Conservation (phyloP, 2,888 invertebrate species). For the Lepidocyrtoides sp. region DNA sequence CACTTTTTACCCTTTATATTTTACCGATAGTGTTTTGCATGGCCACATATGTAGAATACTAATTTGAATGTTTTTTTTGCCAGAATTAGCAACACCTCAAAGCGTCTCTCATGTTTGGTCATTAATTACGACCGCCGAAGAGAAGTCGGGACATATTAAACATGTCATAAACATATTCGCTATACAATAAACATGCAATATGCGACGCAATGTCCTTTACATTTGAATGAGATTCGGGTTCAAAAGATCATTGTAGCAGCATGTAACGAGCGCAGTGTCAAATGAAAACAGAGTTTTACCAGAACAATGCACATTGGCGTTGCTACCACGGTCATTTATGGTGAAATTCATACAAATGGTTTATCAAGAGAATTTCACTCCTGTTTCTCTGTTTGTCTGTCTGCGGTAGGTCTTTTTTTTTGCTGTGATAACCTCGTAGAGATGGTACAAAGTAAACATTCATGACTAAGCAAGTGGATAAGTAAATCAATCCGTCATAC, state of each 20-base stretch:
- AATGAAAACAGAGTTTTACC: not conserved
- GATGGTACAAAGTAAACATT: not conserved
- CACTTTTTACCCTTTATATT: conserved; percentile 1
- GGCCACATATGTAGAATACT: conserved; percentile 46
- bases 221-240: not conserved
- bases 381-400: not conserved
- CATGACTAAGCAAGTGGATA: not conserved
- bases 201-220: not conserved
- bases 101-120: not conserved
- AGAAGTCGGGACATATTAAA: not conserved
- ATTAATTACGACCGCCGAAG: conserved; percentile 35
- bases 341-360: not conserved
- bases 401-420: conserved; percentile 51
- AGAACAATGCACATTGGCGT: not conserved
- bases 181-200: not conserved
- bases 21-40: conserved; percentile 30
- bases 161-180: not conserved
- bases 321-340: not conserved
- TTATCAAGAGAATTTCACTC: not conserved
- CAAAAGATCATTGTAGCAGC: conserved; percentile 18
- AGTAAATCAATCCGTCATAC: conserved; percentile 57
- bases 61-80: conserved; percentile 18
- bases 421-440: not conserved
- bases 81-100: conserved; percentile 27
- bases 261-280: not conserved